Conservation (phyloP, 2,888 invertebrate species). For the Acrobasis consociella region DNA sequence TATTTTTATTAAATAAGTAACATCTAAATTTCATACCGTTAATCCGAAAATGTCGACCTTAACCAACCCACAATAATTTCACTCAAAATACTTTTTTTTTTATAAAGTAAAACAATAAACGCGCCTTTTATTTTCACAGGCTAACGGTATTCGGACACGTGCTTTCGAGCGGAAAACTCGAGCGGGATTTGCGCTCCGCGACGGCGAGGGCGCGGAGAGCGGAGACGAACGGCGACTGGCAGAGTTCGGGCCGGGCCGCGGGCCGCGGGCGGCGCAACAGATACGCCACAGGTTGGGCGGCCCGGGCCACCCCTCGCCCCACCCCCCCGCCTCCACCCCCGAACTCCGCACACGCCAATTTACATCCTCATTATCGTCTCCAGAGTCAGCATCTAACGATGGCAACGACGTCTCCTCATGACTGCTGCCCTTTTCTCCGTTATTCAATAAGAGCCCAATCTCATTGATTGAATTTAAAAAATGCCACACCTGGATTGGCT, state of each 20-base stretch:
- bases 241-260: slow-evolving; percentile 37
- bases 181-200: slow-evolving; percentile 35
- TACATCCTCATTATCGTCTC: slow-evolving; percentile 74
- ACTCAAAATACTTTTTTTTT: background rate
- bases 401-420: slow-evolving; percentile 40
- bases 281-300: slow-evolving; percentile 81
- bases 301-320: slow-evolving; percentile 61
- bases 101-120: slow-evolving; percentile 1
- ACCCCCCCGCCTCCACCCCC: slow-evolving; percentile 39
- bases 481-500: slow-evolving; percentile 12
- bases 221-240: slow-evolving; percentile 44
- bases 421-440: slow-evolving; percentile 33
- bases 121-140: slow-evolving; percentile 33
- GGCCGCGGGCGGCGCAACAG: slow-evolving; percentile 68
- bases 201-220: slow-evolving; percentile 36
- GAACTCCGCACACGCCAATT: slow-evolving; percentile 60
- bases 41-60: background rate
- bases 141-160: slow-evolving; percentile 55
- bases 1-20: background rate
- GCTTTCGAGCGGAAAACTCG: slow-evolving; percentile 60
- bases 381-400: slow-evolving; percentile 53
- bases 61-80: background rate
- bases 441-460: slow-evolving; percentile 30
- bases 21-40: slow-evolving; percentile 7
- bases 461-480: slow-evolving; percentile 15